Evolutionary conservation across 2,113 vertebrate species (phyloP).

Genomic region (Pavo muticus): DNA sequence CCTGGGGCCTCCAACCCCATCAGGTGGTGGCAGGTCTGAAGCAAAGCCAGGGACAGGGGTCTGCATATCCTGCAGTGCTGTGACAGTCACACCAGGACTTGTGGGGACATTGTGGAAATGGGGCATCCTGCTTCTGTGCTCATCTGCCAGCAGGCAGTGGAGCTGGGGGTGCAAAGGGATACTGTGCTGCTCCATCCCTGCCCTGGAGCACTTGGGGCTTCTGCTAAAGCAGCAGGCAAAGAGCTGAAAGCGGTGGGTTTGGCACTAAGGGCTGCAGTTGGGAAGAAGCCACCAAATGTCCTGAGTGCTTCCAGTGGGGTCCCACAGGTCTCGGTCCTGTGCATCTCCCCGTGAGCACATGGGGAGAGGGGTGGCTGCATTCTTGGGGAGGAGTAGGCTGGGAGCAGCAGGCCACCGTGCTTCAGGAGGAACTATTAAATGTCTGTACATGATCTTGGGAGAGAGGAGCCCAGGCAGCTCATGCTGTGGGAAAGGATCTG

Average conservation of each 20-base stretch:
- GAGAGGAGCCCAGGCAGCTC: not conserved
- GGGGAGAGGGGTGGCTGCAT: rapidly evolving
- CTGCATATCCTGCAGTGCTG: rapidly evolving
- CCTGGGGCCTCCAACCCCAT: rapidly evolving
- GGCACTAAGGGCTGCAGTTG: not conserved
- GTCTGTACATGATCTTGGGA: not conserved
- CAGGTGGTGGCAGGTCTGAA: not conserved
- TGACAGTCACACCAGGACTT: not conserved
- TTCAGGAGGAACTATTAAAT: not conserved
- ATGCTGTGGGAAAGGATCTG: not conserved
- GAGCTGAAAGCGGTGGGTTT: not conserved
- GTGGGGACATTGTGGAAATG: not conserved
- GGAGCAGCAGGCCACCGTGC: not conserved
- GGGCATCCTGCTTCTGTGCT: not conserved
- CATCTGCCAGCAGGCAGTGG: not conserved
- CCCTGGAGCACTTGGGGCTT: not conserved
- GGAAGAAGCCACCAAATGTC: not conserved
- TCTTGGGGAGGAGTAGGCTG: not conserved
- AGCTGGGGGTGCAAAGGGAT: not conserved
- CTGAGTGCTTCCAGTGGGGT: not conserved
- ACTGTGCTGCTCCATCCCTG: not conserved
- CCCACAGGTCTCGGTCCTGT: not conserved
- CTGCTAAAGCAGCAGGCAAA: not conserved
- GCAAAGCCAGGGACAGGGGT: not conserved
- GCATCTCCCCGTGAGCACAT: not conserved